Base-by-base conservation (phyloP, 2,888 invertebrate species). In the Eupithecia pulchellata region DNA sequence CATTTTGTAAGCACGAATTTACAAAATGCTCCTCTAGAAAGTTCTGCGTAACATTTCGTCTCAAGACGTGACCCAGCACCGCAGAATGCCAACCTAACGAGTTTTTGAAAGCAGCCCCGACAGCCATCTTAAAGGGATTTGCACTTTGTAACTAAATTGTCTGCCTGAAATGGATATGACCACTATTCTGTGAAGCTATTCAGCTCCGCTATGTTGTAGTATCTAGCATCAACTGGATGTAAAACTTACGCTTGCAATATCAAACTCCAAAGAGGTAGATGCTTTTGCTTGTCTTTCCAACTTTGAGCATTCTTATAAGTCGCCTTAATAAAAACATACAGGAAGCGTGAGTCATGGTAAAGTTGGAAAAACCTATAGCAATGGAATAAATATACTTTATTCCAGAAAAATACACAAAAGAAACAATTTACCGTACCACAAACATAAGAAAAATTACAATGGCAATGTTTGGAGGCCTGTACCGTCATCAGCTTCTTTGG, bases 61-160 rank as follows among this genome's bases (percentile, higher is more conserved):
- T 87, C 82, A 86, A 81, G 87, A 92, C 93, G 93, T 92, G 93
- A 91, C 92, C 91, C 90, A 82, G 83, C 87, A 82, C 91, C 91
- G 83, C 91, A 91, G 87, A 87, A 90, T 89, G 89, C 85, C 84
- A 86, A 85, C 87, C 91, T 93, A 93, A 94, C 93, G 93, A 93
- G 91, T 91, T 93, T 94, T 92, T 92, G 92, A 93, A 86, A 86
- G 88, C 86, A 84, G 85, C 87, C 84, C 88, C 87, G 86, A 86
- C 89, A 87, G 88, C 87, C 87, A 90, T 91, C 91, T 91, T 92
- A 90, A 89, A 91, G 89, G 90, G 91, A 93, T 93, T 93, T 91
- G 84, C 91, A 92, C 92, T 92, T 91, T 90, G 88, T 88, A 88
- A 92, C 87, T 89, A 90, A 88, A 90, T 89, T 87, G 86, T 84